A percentile compares a stretch with the other conserved stretches of the same genome.
Evolutionary conservation across 2,888 invertebrate species (phyloP).

Genomic region (Megastigmus dorsalis): DNA sequence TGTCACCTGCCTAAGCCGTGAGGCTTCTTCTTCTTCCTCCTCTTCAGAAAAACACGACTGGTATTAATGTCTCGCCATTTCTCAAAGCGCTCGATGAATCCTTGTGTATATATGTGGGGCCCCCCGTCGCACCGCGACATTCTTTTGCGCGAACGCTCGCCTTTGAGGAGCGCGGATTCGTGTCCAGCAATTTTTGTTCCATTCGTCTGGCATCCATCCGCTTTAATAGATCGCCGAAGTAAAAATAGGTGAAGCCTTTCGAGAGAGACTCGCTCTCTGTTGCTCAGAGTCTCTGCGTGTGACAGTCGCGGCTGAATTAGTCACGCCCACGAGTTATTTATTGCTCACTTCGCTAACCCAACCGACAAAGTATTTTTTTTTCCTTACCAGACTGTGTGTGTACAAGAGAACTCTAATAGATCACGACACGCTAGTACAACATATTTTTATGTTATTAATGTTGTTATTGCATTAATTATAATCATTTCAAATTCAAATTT

Average conservation of each 20-base stretch:
- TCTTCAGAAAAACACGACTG: constrained; percentile 54
- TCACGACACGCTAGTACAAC: constrained; percentile 12
- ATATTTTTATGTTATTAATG: constrained; percentile 39
- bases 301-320: constrained; percentile 49
- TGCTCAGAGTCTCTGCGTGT: constrained; percentile 27
- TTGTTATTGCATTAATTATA: constrained; percentile 29
- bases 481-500: too few relatives aligned
- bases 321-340: constrained; percentile 56
- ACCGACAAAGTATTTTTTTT: constrained; percentile 47
- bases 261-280: constrained; percentile 27
- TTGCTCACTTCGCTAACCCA: constrained; percentile 41
- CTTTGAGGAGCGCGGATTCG: constrained; percentile 2
- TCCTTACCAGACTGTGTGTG: too few relatives aligned
- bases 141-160: not conserved
- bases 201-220: constrained; percentile 3
- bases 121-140: not conserved
- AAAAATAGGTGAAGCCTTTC: constrained; percentile 43
- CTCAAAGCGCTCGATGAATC: constrained; percentile 48
- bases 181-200: constrained; percentile 2
- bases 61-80: constrained; percentile 59
- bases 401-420: constrained; percentile 3
- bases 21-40: constrained; percentile 54
- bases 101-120: not conserved
- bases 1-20: constrained; percentile 67
- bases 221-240: constrained; percentile 35